These are phyloP conservation scores for Oenanthe melanoleuca DNA, from an alignment of 2,113 vertebrate genomes.

Conservation along the genomic window DNA sequence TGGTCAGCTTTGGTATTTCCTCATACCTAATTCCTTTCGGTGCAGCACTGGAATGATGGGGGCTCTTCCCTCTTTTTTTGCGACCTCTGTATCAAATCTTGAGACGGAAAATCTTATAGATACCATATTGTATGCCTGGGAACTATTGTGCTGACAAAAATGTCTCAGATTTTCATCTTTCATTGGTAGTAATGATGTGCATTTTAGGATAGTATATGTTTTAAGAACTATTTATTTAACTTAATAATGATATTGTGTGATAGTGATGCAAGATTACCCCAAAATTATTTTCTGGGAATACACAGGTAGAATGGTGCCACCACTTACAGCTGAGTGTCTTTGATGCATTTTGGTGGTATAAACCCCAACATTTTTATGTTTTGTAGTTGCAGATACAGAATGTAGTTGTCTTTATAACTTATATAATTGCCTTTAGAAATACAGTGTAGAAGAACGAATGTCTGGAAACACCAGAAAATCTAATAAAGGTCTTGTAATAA, in stretches of 20 bases:
- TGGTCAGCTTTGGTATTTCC: not conserved
- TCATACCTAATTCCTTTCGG: not conserved
- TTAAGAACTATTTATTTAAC: not conserved
- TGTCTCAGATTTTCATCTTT: not conserved
- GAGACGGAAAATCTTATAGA: not conserved
- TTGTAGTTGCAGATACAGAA: not conserved
- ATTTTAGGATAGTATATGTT: not conserved
- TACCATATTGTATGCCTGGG: not conserved
- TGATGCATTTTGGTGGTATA: not conserved
- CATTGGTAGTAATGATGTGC: not conserved
- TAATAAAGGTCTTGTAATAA: not conserved
- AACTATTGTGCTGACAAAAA: not conserved
- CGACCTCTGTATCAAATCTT: not conserved
- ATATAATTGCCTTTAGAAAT: constrained; percentile 20
- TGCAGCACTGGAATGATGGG: not conserved
- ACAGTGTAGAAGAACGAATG: not conserved
- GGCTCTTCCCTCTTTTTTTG: not conserved
- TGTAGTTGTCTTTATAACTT: not conserved
- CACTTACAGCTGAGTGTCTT: not conserved
- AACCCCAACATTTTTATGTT: not conserved
- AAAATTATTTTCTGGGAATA: not conserved
- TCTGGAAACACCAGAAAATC: not conserved
- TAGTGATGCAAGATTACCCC: not conserved
- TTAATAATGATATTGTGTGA: not conserved
- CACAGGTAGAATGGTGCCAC: not conserved